A percentile compares a stretch with the other conserved stretches of the same genome.
phyloP scores from a whole-genome alignment of 2,888 invertebrate genomes.

The Vandiemenella viatica region DNA sequence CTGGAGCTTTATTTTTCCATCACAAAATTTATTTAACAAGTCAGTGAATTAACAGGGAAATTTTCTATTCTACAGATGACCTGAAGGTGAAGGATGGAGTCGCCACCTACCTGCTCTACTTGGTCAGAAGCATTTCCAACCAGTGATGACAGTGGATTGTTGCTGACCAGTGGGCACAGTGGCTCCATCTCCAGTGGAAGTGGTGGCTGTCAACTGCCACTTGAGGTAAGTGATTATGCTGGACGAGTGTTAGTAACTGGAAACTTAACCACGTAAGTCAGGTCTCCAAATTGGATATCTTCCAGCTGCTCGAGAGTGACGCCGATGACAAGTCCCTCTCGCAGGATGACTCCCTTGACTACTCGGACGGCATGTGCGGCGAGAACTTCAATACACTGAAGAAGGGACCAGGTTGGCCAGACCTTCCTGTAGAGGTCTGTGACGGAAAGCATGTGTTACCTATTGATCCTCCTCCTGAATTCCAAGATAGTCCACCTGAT shows the following conservation, averaged over 20 bases:
- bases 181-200: slow-evolving; percentile 60
- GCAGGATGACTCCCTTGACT: slow-evolving; percentile 62
- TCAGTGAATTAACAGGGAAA: no score
- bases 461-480: slow-evolving; percentile 74
- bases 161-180: slow-evolving; percentile 39
- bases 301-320: slow-evolving; percentile 47
- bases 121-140: slow-evolving; percentile 51
- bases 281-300: background rate
- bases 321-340: slow-evolving; percentile 61
- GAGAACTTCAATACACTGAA: slow-evolving; percentile 72
- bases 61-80: no score
- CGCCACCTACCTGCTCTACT: slow-evolving; percentile 58
- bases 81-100: slow-evolving; percentile 41
- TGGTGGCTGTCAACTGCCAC: slow-evolving; percentile 38
- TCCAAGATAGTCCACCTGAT: slow-evolving; percentile 44
- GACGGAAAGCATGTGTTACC: slow-evolving; percentile 28
- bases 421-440: slow-evolving; percentile 34
- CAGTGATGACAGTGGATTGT: slow-evolving; percentile 60
- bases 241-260: no score
- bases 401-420: slow-evolving; percentile 49
- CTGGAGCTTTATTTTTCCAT: no score
- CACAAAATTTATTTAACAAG: no score
- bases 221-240: slow-evolving; percentile 40
- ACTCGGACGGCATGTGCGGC: slow-evolving; percentile 41
- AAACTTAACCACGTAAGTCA: background rate